Percentiles rank a stretch among this genome's conserved stretches.
These are phyloP conservation scores for Halichoeres trimaculatus DNA, from an alignment of 2,113 vertebrate species.

Conservation along the genomic window DNA sequence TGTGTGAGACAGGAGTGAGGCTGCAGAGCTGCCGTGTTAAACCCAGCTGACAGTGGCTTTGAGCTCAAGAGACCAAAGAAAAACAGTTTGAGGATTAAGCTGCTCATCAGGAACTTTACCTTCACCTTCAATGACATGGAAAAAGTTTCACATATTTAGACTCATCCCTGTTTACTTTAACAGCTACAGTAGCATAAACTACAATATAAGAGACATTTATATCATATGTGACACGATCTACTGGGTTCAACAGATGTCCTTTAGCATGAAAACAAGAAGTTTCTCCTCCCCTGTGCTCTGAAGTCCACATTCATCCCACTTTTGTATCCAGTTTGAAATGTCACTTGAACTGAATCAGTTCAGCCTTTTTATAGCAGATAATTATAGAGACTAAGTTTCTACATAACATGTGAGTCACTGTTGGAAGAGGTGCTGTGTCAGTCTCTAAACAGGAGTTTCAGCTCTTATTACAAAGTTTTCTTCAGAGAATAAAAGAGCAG, in stretches of 20 bases:
- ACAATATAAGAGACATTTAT: too few relatives aligned
- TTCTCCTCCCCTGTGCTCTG: too few relatives aligned
- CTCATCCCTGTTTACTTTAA: too few relatives aligned
- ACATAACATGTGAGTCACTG: background rate
- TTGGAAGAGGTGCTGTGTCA: background rate
- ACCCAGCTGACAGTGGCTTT: constrained; percentile 60
- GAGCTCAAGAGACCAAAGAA: constrained; percentile 46
- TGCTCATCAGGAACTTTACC: constrained; percentile 33
- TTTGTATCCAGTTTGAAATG: background rate
- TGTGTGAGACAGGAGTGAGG: constrained; percentile 37
- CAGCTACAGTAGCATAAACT: too few relatives aligned
- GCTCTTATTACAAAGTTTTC: too few relatives aligned
- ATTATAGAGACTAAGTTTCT: background rate
- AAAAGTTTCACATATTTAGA: too few relatives aligned
- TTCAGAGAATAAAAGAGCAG: too few relatives aligned
- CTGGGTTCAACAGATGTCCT: too few relatives aligned
- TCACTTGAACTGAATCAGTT: background rate
- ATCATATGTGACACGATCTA: too few relatives aligned
- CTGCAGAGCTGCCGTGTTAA: constrained; percentile 51
- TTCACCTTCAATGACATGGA: constrained; percentile 31
- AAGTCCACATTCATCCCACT: background rate
- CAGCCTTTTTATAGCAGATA: constrained; percentile 3
- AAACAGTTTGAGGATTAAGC: constrained; percentile 54
- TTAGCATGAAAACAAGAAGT: too few relatives aligned
- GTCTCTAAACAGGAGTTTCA: background rate